Conservation (phyloP, 2,113 vertebrate genomes). For the Ciconia stormi region DNA sequence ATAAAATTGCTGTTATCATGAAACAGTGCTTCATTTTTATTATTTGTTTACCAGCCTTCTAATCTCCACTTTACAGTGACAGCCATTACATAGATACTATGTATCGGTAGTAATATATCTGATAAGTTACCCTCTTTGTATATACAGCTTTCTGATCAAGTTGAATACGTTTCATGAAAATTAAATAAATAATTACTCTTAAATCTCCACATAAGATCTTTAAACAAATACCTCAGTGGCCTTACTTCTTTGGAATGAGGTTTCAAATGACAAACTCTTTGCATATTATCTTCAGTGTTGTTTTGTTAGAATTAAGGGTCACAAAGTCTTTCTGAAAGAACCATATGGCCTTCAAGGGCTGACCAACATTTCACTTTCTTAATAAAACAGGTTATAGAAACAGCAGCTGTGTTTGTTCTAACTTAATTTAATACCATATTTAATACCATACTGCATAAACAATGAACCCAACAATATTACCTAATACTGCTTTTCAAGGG, state of each 20-base stretch:
- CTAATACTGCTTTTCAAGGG: neutral
- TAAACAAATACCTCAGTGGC: neutral
- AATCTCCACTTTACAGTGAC: slow-evolving; percentile 24
- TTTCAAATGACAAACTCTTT: neutral
- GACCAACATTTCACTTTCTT: neutral
- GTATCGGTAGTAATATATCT: neutral
- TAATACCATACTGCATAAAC: neutral
- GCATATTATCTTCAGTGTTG: neutral
- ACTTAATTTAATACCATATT: neutral
- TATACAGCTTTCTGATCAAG: slow-evolving; percentile 30
- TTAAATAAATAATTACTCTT: neutral
- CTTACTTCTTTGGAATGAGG: neutral
- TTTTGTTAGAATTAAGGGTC: neutral
- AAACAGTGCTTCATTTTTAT: slow-evolving; percentile 53
- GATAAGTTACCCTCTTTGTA: slow-evolving; percentile 5
- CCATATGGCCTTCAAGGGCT: neutral
- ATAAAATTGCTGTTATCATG: slow-evolving; percentile 55
- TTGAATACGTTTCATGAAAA: slow-evolving; percentile 12
- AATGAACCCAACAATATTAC: neutral
- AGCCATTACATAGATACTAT: neutral
- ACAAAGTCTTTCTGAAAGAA: neutral
- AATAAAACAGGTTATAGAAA: neutral
- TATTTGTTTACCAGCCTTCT: slow-evolving; percentile 58
- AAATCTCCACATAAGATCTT: neutral
- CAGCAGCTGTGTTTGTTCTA: neutral